Conservation (phyloP, 92 coral and sea anemone species). For the Palythoa heliodiscus region DNA sequence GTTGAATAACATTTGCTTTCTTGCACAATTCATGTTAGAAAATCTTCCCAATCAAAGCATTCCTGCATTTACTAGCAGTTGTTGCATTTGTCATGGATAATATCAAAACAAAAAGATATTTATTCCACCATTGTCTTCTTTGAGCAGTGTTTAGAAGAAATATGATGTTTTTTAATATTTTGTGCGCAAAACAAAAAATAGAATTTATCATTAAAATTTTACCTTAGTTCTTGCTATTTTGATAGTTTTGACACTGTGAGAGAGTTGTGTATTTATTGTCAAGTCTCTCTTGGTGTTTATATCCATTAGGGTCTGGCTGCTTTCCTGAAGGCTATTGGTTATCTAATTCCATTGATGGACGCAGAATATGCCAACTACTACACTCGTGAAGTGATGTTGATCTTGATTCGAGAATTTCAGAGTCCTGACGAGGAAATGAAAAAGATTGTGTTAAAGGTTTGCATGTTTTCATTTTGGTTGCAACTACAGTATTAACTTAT, state of each 20-base stretch:
- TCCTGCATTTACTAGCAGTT: too few relatives aligned
- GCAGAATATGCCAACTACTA: slow-evolving; percentile 99
- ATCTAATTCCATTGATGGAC: slow-evolving; percentile 97
- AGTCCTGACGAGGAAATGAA: slow-evolving; percentile 99
- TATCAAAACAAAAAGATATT: too few relatives aligned
- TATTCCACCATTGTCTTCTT: too few relatives aligned
- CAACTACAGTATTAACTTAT: too few relatives aligned
- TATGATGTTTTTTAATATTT: not conserved
- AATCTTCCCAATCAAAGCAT: too few relatives aligned
- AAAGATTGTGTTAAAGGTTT: slow-evolving; percentile 95
- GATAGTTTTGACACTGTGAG: not conserved
- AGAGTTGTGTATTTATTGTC: not conserved
- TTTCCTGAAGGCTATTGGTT: slow-evolving; percentile 97
- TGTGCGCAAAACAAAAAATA: not conserved
- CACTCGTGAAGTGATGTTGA: slow-evolving; percentile 99
- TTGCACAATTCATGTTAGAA: too few relatives aligned
- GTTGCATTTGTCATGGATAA: too few relatives aligned
- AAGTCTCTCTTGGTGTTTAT: not conserved
- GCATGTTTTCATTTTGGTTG: not conserved
- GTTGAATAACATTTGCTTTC: too few relatives aligned
- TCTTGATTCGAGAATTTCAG: slow-evolving; percentile 99
- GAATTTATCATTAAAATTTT: too few relatives aligned
- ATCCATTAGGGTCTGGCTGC: slow-evolving; percentile 92
- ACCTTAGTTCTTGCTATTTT: too few relatives aligned
- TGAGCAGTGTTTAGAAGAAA: not conserved